Base-by-base conservation (phyloP, 2,888 invertebrate species). In the Synanthedon vespiformis region DNA sequence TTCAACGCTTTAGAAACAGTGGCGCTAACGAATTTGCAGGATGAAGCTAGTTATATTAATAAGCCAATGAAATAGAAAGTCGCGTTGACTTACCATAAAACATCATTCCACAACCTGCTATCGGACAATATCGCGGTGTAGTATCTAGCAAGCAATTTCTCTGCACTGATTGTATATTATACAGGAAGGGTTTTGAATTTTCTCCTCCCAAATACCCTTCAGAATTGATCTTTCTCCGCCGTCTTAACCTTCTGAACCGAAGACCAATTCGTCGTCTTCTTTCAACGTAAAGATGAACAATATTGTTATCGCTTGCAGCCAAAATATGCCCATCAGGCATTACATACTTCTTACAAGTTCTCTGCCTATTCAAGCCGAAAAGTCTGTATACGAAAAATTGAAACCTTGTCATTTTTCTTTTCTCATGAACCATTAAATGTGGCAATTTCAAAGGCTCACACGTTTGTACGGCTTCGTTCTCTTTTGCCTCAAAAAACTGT, bases 81-180 rank as follows among this genome's bases (percentile, higher is more conserved):
- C 34, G 34, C 27, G 34, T 10, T 34, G 2, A 18, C 67, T 62
- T 55, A 81, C 86, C 86, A 56, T 81, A 81, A 8, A 72, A 73
- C 27, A 80, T 67, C 74, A 74, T 81, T 1, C 60, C 62, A 53
- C 86, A 86, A 0, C 82, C 84, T 4, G 68, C 18, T 1, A 85
- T 72, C 0, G 86, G 86, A 50, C 86, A 86, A 8, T 78, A 77
- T 2, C 86, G 58, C 0, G 74, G 73, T 16, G 83, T 84, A 0
- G 72, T 80, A 41, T 86, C 85, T 66, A 69, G 70, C 49, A 85
- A 57, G 22, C 77, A 86, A 51, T 59, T 73, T 53, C 60, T 70
- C 60, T 84, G 86, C 0, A 80, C 76, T 0, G 76, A 71, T 54
- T 85, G 84, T 2, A 83, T 77, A 22, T 5, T 22, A 22, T 70